Conservation (phyloP, 2,797 vertebrate genomes). For the Catamblyrhynchus diadema region DNA sequence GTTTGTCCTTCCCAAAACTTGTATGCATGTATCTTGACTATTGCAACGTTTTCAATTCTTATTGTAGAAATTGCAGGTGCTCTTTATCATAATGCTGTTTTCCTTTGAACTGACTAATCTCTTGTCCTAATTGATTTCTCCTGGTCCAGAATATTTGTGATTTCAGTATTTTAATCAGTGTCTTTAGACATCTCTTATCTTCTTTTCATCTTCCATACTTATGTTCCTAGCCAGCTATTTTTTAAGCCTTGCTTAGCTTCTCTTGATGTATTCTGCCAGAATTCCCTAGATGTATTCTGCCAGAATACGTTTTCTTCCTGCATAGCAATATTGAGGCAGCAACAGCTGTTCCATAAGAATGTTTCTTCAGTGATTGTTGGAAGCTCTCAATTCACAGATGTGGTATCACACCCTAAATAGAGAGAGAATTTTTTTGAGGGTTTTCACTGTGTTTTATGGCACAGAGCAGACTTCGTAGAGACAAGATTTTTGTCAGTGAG, state of each 20-base stretch:
- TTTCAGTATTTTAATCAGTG: neutral
- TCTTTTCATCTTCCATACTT: neutral
- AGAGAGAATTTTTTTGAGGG: neutral
- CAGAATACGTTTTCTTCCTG: neutral
- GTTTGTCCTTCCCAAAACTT: neutral
- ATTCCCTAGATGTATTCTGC: neutral
- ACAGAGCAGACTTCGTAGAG: neutral
- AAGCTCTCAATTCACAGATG: slow-evolving; percentile 13
- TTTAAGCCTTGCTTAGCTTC: neutral
- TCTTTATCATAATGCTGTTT: neutral
- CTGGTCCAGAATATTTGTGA: neutral
- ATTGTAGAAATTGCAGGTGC: neutral
- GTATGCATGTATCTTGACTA: neutral
- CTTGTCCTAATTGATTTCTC: neutral
- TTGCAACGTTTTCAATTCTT: neutral
- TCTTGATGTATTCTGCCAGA: neutral
- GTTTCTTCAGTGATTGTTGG: neutral
- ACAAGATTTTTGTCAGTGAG: neutral
- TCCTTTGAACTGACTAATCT: neutral
- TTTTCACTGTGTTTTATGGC: neutral
- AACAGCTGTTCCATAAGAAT: neutral
- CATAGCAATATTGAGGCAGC: neutral
- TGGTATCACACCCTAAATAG: neutral
- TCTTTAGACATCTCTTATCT: neutral
- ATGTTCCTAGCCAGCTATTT: neutral